phyloP scores from a whole-genome alignment of 2,797 vertebrate genomes.

The Sebastes nivosus region DNA sequence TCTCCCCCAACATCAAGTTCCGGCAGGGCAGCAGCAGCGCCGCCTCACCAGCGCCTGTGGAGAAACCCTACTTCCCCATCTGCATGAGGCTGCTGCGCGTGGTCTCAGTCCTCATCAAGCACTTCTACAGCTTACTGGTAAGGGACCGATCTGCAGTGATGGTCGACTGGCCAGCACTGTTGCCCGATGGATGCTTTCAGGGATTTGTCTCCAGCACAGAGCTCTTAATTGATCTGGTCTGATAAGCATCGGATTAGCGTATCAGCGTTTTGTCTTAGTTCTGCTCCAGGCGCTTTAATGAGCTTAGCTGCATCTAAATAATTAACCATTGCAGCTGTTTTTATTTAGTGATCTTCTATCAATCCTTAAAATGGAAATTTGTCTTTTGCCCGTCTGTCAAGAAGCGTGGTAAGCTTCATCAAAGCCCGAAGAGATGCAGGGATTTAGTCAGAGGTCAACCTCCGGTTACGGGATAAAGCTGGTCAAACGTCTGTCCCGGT shows the following conservation, averaged over 20 bases:
- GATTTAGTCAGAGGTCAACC: not conserved
- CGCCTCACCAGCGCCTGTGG: constrained; percentile 94
- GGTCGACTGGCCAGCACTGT: not conserved
- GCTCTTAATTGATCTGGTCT: constrained; percentile 47
- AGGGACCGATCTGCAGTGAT: constrained; percentile 37
- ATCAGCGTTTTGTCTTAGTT: constrained; percentile 59
- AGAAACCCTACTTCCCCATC: constrained; percentile 99
- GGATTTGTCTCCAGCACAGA: constrained; percentile 26
- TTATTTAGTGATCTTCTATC: constrained; percentile 22
- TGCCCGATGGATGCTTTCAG: constrained; percentile 11
- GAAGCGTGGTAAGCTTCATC: not conserved
- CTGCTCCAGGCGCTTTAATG: constrained; percentile 47
- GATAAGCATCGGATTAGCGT: constrained; percentile 56
- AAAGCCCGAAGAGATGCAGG: not conserved
- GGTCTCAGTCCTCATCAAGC: constrained; percentile 98
- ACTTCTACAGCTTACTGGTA: constrained; percentile 98
- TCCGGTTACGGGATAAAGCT: not conserved
- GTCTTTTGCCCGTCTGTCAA: not conserved
- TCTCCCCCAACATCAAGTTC: constrained; percentile 99
- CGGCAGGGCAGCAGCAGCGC: constrained; percentile 91
- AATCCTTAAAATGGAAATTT: constrained; percentile 10
- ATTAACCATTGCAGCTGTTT: constrained; percentile 36
- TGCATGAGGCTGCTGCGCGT: constrained; percentile 98
- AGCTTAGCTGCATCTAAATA: constrained; percentile 37
- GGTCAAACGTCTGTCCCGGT: not conserved